These are phyloP conservation scores for Smutsia gigantea DNA, from an alignment of 2,797 vertebrate species.

Conservation along the genomic window DNA sequence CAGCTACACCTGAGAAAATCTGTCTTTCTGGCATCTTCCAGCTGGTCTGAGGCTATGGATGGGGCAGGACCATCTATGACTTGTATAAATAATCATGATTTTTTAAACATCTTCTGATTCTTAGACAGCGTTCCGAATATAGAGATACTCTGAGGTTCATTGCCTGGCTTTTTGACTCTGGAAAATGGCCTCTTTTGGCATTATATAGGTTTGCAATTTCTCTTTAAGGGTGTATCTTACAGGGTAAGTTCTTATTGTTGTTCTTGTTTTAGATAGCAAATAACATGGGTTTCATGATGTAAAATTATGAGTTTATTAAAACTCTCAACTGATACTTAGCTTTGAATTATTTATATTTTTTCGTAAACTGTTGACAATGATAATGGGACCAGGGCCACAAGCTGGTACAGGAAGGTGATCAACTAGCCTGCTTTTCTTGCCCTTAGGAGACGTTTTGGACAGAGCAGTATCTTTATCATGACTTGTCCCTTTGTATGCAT, in stretches of 20 bases:
- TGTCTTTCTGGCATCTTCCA: neutral
- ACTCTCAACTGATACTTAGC: neutral
- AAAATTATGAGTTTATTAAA: conserved; percentile 28
- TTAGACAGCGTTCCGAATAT: neutral
- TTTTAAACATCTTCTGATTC: neutral
- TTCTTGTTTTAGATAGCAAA: conserved; percentile 25
- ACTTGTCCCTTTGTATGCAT: neutral
- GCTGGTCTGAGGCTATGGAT: neutral
- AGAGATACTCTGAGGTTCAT: neutral
- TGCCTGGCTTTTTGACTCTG: neutral
- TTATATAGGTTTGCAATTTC: neutral
- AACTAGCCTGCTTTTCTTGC: neutral
- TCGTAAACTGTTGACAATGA: neutral
- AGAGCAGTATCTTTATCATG: neutral
- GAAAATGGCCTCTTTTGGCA: neutral
- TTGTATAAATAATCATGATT: neutral
- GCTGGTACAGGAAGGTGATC: neutral
- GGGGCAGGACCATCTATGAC: too few species aligned
- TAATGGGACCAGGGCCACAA: neutral
- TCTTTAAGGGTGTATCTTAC: neutral
- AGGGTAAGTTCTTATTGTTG: neutral
- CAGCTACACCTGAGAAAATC: neutral
- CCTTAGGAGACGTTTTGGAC: neutral
- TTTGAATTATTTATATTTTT: conserved; percentile 55
- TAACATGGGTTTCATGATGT: conserved; percentile 4